Evolutionary conservation across 2,797 vertebrate genomes (phyloP).

Genomic region (Poeciliopsis turneri): DNA sequence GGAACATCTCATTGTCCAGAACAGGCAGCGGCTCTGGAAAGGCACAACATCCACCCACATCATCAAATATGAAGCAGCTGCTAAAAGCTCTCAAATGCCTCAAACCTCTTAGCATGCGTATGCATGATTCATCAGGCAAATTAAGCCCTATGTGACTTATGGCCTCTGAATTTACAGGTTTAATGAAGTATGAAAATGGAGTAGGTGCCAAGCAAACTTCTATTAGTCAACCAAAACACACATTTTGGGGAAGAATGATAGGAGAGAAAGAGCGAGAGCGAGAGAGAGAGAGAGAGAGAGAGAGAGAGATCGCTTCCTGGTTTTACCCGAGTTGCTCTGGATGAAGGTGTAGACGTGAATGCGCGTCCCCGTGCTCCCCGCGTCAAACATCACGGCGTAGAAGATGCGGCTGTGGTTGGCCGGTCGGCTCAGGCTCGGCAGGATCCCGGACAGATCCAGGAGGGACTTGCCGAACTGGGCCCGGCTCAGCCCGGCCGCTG

Average conservation of each 20-base stretch:
- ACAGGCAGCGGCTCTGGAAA: constrained; percentile 83
- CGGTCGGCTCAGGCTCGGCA: constrained; percentile 81
- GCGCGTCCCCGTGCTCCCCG: constrained; percentile 96
- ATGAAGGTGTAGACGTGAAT: constrained; percentile 96
- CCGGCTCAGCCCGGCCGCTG: constrained; percentile 50
- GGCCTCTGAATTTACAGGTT: constrained; percentile 13
- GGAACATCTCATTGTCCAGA: constrained; percentile 94
- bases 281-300: no score
- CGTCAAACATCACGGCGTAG: constrained; percentile 96
- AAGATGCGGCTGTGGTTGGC: constrained; percentile 85
- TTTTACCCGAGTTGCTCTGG: constrained; percentile 83
- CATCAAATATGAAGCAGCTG: constrained; percentile 56
- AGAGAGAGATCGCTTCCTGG: background rate
- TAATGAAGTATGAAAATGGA: constrained; percentile 8
- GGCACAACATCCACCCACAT: constrained; percentile 57
- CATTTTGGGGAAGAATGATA: background rate
- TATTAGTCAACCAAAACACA: constrained; percentile 7
- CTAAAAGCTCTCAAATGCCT: constrained; percentile 49
- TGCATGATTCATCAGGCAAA: constrained; percentile 37
- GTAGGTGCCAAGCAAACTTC: constrained; percentile 6
- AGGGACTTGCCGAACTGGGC: constrained; percentile 56
- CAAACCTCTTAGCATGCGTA: constrained; percentile 47
- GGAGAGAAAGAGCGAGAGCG: background rate
- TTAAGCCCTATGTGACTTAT: constrained; percentile 21
- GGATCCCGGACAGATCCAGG: constrained; percentile 59